phyloP scores from a whole-genome alignment of 2,113 vertebrate species.

The Takifugu bimaculatus region DNA sequence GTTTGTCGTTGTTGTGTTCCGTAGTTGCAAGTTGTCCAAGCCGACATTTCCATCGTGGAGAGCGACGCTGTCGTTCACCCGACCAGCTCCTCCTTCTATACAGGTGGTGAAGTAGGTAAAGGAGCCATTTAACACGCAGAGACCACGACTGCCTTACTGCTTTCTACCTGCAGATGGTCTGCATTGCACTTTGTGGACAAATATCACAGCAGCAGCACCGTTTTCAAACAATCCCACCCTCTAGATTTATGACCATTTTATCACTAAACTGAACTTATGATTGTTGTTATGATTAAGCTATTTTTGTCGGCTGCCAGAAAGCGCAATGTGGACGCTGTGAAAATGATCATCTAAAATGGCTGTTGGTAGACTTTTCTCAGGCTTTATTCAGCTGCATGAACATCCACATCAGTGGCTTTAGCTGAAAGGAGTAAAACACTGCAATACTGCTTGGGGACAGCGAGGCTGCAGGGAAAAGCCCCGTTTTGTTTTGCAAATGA shows the following conservation, averaged over 20 bases:
- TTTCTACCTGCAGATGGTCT: constrained; percentile 26
- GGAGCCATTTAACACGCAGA: constrained; percentile 70
- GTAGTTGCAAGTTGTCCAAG: constrained; percentile 99
- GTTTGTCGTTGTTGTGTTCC: constrained; percentile 77
- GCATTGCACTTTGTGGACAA: constrained; percentile 35
- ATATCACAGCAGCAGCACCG: constrained; percentile 26
- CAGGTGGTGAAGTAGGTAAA: constrained; percentile 99
- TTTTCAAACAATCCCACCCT: no score
- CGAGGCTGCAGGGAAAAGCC: not conserved
- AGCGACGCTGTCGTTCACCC: constrained; percentile 99
- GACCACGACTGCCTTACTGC: constrained; percentile 72
- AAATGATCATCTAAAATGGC: constrained; percentile 10
- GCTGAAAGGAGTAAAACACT: not conserved
- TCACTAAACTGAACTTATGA: no score
- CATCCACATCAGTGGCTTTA: no score
- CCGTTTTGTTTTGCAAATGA: no score
- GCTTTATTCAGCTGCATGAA: no score
- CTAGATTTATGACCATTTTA: no score
- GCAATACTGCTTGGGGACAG: not conserved
- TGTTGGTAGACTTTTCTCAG: no score
- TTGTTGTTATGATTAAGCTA: no score
- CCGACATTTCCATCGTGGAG: constrained; percentile 98
- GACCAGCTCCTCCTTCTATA: constrained; percentile 97
- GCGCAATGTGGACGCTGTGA: constrained; percentile 11
- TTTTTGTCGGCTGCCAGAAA: constrained; percentile 15